These are phyloP conservation scores for Scelioninae gen. 2 DNA, from an alignment of 2,888 invertebrate species.

Conservation along the genomic window DNA sequence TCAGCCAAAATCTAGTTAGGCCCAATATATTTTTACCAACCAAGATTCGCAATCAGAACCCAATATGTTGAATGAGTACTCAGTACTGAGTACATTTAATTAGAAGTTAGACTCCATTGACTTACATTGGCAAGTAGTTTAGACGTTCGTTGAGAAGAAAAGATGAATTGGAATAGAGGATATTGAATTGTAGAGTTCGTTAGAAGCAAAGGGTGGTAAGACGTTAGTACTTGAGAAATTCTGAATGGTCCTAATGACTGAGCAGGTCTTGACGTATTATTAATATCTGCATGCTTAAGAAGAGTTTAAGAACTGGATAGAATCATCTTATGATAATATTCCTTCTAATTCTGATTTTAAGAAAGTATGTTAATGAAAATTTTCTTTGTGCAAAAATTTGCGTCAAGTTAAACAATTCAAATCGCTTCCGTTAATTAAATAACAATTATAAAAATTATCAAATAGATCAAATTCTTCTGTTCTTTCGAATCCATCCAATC, in stretches of 20 bases:
- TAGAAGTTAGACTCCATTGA: constrained; percentile 18
- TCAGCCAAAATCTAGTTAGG: too few species aligned
- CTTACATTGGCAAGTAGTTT: constrained; percentile 26
- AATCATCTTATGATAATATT: constrained; percentile 4
- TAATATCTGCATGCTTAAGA: background rate
- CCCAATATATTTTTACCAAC: too few species aligned
- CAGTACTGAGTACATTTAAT: constrained; percentile 8
- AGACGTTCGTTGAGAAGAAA: constrained; percentile 21
- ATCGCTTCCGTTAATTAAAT: too few species aligned
- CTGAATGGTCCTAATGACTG: constrained; percentile 45
- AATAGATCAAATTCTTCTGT: too few species aligned
- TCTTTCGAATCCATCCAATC: too few species aligned
- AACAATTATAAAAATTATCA: too few species aligned
- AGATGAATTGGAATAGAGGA: constrained; percentile 8
- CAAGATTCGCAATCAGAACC: background rate
- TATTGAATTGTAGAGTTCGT: constrained; percentile 35
- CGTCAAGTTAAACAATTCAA: too few species aligned
- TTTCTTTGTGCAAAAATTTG: too few species aligned
- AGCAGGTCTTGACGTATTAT: background rate
- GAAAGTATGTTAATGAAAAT: too few species aligned
- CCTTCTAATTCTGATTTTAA: constrained; percentile 9
- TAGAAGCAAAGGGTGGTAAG: constrained; percentile 30
- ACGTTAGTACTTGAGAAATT: constrained; percentile 16
- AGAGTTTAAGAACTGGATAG: background rate
- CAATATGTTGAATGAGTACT: background rate